Conservation (phyloP, 2,888 invertebrate species). For the Drosophila anomelani region DNA sequence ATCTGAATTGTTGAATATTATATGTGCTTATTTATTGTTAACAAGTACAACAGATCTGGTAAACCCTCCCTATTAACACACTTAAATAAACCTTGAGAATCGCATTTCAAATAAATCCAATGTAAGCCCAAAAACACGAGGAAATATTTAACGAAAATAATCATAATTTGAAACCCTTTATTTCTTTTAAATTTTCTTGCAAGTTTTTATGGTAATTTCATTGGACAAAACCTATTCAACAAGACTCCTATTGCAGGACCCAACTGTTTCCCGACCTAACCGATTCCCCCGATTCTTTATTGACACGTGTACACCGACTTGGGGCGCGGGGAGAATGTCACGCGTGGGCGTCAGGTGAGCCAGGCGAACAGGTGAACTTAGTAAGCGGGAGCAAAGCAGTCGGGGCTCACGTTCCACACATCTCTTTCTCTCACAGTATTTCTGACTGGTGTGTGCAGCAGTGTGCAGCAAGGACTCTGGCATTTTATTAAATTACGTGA, state of each 20-base stretch:
- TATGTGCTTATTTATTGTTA: not conserved
- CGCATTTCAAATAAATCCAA: not conserved
- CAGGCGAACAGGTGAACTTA: conserved; percentile 12
- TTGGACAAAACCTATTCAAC: conserved; percentile 15
- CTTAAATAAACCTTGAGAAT: not conserved
- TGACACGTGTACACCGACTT: conserved; percentile 25
- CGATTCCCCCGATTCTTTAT: conserved; percentile 26
- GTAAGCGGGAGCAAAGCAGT: not conserved
- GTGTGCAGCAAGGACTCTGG: conserved; percentile 71
- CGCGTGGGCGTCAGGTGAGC: conserved; percentile 34
- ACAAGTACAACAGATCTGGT: not conserved
- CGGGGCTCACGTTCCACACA: conserved; percentile 55
- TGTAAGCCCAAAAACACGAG: not conserved
- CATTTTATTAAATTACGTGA: conserved; percentile 77
- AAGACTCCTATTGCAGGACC: conserved; percentile 6
- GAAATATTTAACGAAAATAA: not conserved
- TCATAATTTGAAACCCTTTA: not conserved
- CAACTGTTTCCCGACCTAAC: conserved; percentile 22
- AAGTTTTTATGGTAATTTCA: conserved; percentile 53
- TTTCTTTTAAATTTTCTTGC: conserved; percentile 27
- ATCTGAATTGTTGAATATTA: not conserved
- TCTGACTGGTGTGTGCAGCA: conserved; percentile 48
- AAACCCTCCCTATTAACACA: not conserved
- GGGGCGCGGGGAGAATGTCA: conserved; percentile 14
- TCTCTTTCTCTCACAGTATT: conserved; percentile 24